These are phyloP conservation scores for Trinorchestia longiramus DNA, from an alignment of 1,140 invertebrate genomes.

Conservation along the genomic window DNA sequence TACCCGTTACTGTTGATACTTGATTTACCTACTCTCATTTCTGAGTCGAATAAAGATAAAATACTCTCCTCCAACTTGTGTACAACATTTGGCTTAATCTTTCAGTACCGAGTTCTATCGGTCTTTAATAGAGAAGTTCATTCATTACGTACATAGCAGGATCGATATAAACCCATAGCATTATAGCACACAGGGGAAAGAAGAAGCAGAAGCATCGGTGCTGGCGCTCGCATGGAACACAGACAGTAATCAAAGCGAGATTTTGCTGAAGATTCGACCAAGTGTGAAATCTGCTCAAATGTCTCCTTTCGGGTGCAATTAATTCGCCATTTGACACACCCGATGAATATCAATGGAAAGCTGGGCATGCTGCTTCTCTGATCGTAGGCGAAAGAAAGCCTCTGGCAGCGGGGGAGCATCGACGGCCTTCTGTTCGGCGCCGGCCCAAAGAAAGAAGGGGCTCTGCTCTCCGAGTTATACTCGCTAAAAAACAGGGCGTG, in stretches of 20 bases:
- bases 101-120: not conserved
- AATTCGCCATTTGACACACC: slow-evolving; percentile 45
- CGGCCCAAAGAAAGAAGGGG: not conserved
- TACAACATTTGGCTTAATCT: not conserved
- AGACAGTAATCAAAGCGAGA: slow-evolving; percentile 42
- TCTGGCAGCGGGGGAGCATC: slow-evolving; percentile 23
- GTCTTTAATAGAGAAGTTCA: not conserved
- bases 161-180: slow-evolving; percentile 40
- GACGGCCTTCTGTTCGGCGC: slow-evolving; percentile 6
- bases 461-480: not conserved
- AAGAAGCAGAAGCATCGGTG: not conserved
- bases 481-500: not conserved
- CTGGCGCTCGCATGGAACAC: slow-evolving; percentile 28
- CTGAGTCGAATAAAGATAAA: not conserved
- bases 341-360: slow-evolving; percentile 37
- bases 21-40: not conserved
- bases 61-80: not conserved
- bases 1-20: not conserved
- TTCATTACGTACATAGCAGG: not conserved
- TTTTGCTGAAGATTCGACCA: slow-evolving; percentile 33
- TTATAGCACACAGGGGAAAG: not conserved
- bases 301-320: slow-evolving; percentile 47
- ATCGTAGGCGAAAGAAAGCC: slow-evolving; percentile 18
- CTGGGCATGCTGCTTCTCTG: slow-evolving; percentile 21
- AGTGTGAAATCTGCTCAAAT: slow-evolving; percentile 48